Conservation (phyloP, 2,888 invertebrate genomes). For the Sphinx pinastri region DNA sequence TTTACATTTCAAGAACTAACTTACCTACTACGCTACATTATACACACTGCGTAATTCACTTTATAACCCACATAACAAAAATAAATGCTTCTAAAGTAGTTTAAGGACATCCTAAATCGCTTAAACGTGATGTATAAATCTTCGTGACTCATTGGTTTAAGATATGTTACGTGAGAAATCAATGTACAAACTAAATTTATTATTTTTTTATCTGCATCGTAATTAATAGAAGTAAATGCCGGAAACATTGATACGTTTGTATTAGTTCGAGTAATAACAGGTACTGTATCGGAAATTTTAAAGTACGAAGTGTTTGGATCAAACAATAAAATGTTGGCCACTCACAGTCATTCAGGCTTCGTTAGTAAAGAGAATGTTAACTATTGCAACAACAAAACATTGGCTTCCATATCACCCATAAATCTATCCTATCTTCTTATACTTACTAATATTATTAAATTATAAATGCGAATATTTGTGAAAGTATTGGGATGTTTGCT, state of each 20-base stretch:
- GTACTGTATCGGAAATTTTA: background rate
- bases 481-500: too few species aligned
- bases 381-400: too few species aligned
- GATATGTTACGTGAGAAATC: background rate
- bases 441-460: too few species aligned
- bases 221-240: background rate
- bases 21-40: background rate
- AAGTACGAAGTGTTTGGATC: slow-evolving; percentile 10
- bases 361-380: too few species aligned
- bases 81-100: slow-evolving; percentile 11
- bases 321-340: background rate
- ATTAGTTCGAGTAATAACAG: background rate
- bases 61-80: slow-evolving; percentile 10
- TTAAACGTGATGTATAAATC: slow-evolving; percentile 3
- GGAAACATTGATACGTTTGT: background rate
- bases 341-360: too few species aligned
- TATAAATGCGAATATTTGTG: too few species aligned
- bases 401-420: too few species aligned
- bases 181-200: background rate
- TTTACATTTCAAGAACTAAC: too few species aligned
- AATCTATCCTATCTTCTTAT: too few species aligned
- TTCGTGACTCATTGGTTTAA: background rate
- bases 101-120: slow-evolving; percentile 22
- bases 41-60: slow-evolving; percentile 27
- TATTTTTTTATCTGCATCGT: background rate